A percentile compares a stretch with the other conserved stretches of the same genome.
phyloP scores from a whole-genome alignment of 2,113 vertebrate genomes.

The Dasypus novemcinctus region DNA sequence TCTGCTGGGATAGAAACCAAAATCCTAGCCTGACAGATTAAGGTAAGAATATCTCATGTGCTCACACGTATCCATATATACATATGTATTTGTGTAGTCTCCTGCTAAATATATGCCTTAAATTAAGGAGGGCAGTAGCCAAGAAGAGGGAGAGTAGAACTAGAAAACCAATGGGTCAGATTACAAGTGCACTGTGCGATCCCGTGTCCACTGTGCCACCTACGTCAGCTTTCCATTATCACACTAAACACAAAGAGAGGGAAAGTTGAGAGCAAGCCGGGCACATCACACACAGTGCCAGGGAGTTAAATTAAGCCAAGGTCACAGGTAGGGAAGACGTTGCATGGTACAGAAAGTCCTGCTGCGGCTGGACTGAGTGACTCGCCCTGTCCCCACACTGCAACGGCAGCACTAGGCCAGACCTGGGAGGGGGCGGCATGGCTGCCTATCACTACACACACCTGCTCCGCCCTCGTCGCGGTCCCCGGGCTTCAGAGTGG shows the following conservation, averaged over 20 bases:
- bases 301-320: not conserved
- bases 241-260: not conserved
- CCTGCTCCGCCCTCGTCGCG: too few species aligned
- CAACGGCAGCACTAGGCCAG: not conserved
- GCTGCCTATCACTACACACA: too few species aligned
- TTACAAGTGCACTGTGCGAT: too few species aligned
- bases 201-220: too few species aligned
- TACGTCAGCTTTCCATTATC: not conserved
- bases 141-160: not conserved
- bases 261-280: not conserved
- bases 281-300: not conserved
- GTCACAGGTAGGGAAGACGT: not conserved
- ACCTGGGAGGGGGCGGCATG: not conserved
- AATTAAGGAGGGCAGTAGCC: not conserved
- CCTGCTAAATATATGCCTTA: not conserved
- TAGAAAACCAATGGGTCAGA: not conserved
- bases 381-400: too few species aligned
- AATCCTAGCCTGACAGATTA: too few species aligned
- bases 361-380: not conserved
- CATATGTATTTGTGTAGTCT: not conserved
- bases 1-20: not conserved
- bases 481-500: too few species aligned
- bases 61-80: fast-evolving
- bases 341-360: not conserved
- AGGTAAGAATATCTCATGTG: not conserved